Percentiles rank a stretch among this genome's conserved stretches.
Conservation (phyloP, 2,113 vertebrate genomes). For the Melospiza georgiana region DNA sequence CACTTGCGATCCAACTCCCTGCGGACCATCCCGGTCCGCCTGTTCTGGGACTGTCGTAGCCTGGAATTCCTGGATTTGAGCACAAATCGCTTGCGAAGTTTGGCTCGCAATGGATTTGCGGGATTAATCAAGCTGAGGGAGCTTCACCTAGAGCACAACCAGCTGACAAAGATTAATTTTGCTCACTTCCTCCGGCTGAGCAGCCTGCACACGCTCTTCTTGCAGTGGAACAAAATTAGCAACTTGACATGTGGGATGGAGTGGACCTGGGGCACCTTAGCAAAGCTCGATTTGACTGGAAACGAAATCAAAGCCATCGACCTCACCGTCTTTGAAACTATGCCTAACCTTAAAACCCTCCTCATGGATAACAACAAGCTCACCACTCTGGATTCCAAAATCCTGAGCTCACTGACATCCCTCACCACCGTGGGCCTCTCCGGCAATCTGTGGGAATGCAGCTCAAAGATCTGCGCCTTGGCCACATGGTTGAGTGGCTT, state of each 20-base stretch:
- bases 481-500: conserved; percentile 95
- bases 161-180: conserved; percentile 98
- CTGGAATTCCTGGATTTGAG: conserved; percentile 97
- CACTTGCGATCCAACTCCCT: conserved; percentile 96
- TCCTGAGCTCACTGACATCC: conserved; percentile 87
- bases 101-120: conserved; percentile 97
- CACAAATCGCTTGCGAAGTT: conserved; percentile 95
- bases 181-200: conserved; percentile 97
- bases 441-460: conserved; percentile 98
- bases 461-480: conserved; percentile 92
- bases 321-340: conserved; percentile 91
- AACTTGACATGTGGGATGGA: conserved; percentile 97
- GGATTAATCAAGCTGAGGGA: conserved; percentile 97
- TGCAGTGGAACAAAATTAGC: conserved; percentile 99
- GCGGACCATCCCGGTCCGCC: conserved; percentile 94
- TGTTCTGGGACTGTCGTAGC: conserved; percentile 99
- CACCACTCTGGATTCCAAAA: conserved; percentile 87
- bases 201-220: conserved; percentile 92
- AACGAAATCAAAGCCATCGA: conserved; percentile 94
- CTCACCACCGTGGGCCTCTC: conserved; percentile 91
- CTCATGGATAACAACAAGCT: conserved; percentile 99
- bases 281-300: conserved; percentile 95
- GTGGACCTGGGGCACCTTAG: conserved; percentile 96
- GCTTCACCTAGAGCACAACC: conserved; percentile 98
- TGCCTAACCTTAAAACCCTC: conserved; percentile 95